Conservation (phyloP, 2,888 invertebrate genomes). For the Lasioglossum marginatum region DNA sequence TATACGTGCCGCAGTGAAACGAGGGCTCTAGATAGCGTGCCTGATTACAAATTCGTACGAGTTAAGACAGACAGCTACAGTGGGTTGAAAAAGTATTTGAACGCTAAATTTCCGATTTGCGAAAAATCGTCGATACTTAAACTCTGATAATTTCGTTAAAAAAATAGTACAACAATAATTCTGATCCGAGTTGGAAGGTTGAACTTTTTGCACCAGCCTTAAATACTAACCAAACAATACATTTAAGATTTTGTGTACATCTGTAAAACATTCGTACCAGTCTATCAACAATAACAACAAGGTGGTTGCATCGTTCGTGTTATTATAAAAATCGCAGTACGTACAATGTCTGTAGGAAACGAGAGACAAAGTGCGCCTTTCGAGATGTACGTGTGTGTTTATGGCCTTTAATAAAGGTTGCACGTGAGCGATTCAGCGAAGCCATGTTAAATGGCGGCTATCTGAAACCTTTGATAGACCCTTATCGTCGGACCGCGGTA, state of each 20-base stretch:
- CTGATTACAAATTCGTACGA: not conserved
- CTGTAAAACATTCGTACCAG: not conserved
- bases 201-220: no score
- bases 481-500: constrained; percentile 37
- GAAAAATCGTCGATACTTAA: no score
- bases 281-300: not conserved
- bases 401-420: constrained; percentile 29
- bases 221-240: no score
- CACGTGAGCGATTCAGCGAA: constrained; percentile 36
- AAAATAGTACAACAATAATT: no score
- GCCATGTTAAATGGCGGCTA: constrained; percentile 43
- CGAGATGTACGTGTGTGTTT: constrained; percentile 27
- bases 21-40: not conserved
- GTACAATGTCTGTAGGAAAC: not conserved
- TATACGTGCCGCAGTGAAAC: constrained; percentile 13
- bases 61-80: not conserved
- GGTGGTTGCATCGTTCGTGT: not conserved
- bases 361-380: not conserved
- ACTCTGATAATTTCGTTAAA: no score
- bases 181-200: no score
- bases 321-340: not conserved
- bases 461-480: constrained; percentile 31
- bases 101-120: no score
- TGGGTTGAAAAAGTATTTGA: no score
- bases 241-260: no score